Evolutionary conservation across 2,113 vertebrate species (phyloP), one percentile per base, ranked within the genome.

Genomic region (Labeo rohita): DNA sequence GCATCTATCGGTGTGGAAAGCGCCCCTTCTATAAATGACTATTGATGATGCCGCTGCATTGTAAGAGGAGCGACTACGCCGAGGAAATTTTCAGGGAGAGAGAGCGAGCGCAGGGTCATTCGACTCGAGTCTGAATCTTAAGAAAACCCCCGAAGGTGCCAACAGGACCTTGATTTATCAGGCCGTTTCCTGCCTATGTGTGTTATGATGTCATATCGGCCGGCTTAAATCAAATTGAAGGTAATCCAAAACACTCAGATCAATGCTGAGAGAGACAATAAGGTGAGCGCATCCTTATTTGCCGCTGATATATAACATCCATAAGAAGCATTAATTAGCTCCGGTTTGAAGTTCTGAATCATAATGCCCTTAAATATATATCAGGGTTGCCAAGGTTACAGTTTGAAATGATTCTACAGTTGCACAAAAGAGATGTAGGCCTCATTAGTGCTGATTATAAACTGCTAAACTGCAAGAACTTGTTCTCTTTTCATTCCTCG

Each of bases 21-120:
- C 87, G 78, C 85, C 89, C 88, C 89, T 90, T 87, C 87, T 84
- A 89, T 91, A 94, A 95, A 95, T 95, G 91, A 95, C 94, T 94
- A 95, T 94, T 95, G 94, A 95, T 95, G 93, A 93, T 90, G 90
- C 93, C 84, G 91, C 91, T 90, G 89, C 77, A 85, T 86, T 88
- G 88, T 91, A 91, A 93, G 88, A 87, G 91, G 92, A 92, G 91
- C 90, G 91, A 93, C 92, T 90, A 89, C 84, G 74, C 84, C 91
- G 90, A 90, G 90, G 90, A 92, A 92, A 93, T 92, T 84, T 88
- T 90, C 88, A 80, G 78, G 21, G 66, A 59, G 39, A 83, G 76
- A 80, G 74, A 84, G 50, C 56, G 8, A 59, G 43, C 9, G 49
- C 76, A 87, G 59, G 82, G 66, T 84, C 52, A 68, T 86, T 87